Evolutionary conservation across 2,888 invertebrate species (phyloP).

Genomic region (Meiosimyza platycephala): DNA sequence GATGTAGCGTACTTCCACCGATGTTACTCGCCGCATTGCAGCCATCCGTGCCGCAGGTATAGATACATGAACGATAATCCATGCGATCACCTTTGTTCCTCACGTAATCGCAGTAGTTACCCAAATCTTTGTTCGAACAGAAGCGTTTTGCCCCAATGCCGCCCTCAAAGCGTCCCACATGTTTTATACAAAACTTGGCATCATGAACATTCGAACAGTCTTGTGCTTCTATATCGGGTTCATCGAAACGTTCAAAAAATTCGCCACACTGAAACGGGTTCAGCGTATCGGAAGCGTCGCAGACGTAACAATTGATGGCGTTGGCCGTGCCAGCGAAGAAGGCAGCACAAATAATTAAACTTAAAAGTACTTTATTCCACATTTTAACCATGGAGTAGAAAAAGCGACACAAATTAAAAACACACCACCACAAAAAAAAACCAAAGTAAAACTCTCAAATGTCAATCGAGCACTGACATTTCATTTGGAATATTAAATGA

Average conservation of each 20-base stretch:
- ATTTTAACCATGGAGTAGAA: constrained; percentile 18
- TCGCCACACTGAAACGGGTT: constrained; percentile 88
- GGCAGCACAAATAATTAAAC: constrained; percentile 39
- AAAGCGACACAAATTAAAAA: background rate
- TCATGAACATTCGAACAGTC: constrained; percentile 84
- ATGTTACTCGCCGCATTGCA: constrained; percentile 76
- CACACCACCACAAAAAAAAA: constrained; percentile 32
- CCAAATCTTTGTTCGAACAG: constrained; percentile 87
- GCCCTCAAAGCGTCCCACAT: constrained; percentile 91
- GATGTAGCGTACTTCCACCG: background rate
- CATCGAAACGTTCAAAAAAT: constrained; percentile 74
- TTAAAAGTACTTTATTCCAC: constrained; percentile 42
- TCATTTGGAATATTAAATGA: constrained; percentile 44
- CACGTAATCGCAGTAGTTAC: constrained; percentile 91
- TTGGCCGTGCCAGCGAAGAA: constrained; percentile 61
- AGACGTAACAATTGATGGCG: constrained; percentile 87
- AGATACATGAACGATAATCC: constrained; percentile 88
- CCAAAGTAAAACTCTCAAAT: constrained; percentile 56
- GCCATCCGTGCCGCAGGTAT: constrained; percentile 84
- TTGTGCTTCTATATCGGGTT: constrained; percentile 74
- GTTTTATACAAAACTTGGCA: constrained; percentile 92
- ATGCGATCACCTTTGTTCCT: constrained; percentile 85
- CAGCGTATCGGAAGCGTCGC: constrained; percentile 82
- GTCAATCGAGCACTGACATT: constrained; percentile 60
- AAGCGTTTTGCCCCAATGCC: constrained; percentile 89